Evolutionary conservation across 2,113 vertebrate genomes (phyloP).

Genomic region (Gymnocephalus cernua): DNA sequence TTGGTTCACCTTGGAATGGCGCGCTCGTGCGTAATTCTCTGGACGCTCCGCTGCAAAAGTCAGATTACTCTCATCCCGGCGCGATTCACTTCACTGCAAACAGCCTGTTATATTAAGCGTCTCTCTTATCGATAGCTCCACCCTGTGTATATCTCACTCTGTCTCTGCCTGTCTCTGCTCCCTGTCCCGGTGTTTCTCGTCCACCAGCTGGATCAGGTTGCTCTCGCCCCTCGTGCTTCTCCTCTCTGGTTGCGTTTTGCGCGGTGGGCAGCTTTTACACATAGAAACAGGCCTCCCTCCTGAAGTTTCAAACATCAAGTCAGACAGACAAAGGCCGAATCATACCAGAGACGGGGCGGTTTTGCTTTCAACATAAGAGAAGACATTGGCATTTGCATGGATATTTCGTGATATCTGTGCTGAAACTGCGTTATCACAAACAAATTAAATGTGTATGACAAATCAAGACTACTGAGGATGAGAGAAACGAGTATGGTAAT

Average conservation of each 20-base stretch:
- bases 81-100: conserved; percentile 13
- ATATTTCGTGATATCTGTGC: background rate
- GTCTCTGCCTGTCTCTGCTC: background rate
- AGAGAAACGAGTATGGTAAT: background rate
- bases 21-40: conserved; percentile 67
- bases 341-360: background rate
- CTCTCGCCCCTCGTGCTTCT: conserved; percentile 54
- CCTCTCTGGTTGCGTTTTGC: conserved; percentile 49
- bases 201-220: conserved; percentile 46
- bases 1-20: conserved; percentile 41
- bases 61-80: conserved; percentile 24
- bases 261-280: conserved; percentile 64
- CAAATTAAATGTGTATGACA: background rate
- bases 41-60: conserved; percentile 20
- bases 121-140: background rate
- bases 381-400: rapidly evolving
- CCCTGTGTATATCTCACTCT: background rate
- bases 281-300: conserved; percentile 46
- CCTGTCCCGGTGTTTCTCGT: background rate
- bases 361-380: conserved; percentile 46
- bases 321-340: rapidly evolving
- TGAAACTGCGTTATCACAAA: background rate
- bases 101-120: background rate
- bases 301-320: conserved; percentile 54
- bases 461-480: background rate